phyloP scores from a whole-genome alignment of 1,140 invertebrate species.

The Coptotermes formosanus region DNA sequence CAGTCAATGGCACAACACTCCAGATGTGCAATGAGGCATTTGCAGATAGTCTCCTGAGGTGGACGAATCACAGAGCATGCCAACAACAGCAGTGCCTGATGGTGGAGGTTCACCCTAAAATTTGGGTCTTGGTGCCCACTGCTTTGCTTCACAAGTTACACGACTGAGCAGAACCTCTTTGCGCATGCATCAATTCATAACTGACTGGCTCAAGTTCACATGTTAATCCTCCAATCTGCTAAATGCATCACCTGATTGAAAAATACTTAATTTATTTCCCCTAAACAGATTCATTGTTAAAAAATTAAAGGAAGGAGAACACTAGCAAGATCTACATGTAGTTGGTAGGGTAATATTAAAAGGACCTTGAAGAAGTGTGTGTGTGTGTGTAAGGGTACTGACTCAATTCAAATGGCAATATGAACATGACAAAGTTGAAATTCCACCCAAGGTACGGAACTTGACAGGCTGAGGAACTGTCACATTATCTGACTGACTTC shows the following conservation, averaged over 20 bases:
- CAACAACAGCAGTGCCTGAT: constrained; percentile 89
- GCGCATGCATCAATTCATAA: constrained; percentile 87
- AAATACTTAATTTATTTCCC: background rate
- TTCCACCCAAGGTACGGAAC: too few species aligned
- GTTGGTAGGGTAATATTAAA: too few species aligned
- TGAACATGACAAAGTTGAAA: too few species aligned
- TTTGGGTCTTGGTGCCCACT: constrained; percentile 92
- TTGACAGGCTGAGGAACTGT: too few species aligned
- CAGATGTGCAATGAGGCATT: constrained; percentile 88
- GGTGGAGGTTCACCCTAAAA: constrained; percentile 79
- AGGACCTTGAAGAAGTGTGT: too few species aligned
- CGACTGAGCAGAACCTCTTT: constrained; percentile 80
- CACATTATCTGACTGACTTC: too few species aligned
- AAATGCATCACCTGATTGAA: constrained; percentile 51
- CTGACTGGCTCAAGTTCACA: constrained; percentile 79
- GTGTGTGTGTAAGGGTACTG: too few species aligned
- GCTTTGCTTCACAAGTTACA: constrained; percentile 92
- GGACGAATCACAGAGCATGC: constrained; percentile 86
- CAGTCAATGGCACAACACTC: constrained; percentile 85
- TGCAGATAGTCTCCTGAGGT: constrained; percentile 75
- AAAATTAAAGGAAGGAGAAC: background rate
- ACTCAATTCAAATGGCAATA: too few species aligned
- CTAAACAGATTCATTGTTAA: background rate
- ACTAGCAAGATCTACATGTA: too few species aligned
- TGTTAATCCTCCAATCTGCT: constrained; percentile 79